Evolutionary conservation across 2,888 invertebrate species (phyloP).

Genomic region (Tinea trinotella): DNA sequence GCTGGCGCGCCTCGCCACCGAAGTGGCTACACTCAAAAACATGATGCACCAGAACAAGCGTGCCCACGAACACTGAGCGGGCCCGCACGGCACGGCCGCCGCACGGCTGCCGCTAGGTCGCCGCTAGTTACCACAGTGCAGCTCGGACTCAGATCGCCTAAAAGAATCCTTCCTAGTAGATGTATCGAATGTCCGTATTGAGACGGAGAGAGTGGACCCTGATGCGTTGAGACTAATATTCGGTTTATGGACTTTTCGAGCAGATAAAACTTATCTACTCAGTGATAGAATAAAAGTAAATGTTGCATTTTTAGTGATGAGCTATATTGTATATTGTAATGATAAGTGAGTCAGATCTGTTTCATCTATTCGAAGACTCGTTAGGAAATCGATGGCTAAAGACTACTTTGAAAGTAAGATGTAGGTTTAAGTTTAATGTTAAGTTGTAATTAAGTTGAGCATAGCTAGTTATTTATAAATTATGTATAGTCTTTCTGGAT

Average conservation of each 20-base stretch:
- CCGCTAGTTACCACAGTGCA: conserved; percentile 25
- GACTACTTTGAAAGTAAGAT: conserved; percentile 62
- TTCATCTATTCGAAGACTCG: conserved; percentile 71
- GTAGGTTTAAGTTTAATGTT: conserved; percentile 45
- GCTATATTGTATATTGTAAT: conserved; percentile 48
- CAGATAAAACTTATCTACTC: conserved; percentile 69
- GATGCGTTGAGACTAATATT: conserved; percentile 36
- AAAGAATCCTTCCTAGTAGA: conserved; percentile 17
- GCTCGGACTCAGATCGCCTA: conserved; percentile 26
- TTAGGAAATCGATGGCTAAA: conserved; percentile 65
- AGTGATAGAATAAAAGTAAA: conserved; percentile 61
- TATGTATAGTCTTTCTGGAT: conserved; percentile 43
- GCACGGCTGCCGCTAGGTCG: conserved; percentile 27
- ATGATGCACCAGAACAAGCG: conserved; percentile 79
- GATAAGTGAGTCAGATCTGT: conserved; percentile 66
- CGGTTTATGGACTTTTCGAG: conserved; percentile 58
- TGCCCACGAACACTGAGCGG: conserved; percentile 59
- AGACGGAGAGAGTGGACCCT: conserved; percentile 9
- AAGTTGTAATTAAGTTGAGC: conserved; percentile 56
- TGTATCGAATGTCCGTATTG: conserved; percentile 29
- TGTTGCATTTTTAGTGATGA: conserved; percentile 69
- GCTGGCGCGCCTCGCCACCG: conserved; percentile 89
- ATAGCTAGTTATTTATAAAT: conserved; percentile 65
- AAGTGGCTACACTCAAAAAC: conserved; percentile 91
- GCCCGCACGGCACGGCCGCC: conserved; percentile 24